phyloP scores from a whole-genome alignment of 2,888 invertebrate genomes.

The Rhyacophila evoluta region DNA sequence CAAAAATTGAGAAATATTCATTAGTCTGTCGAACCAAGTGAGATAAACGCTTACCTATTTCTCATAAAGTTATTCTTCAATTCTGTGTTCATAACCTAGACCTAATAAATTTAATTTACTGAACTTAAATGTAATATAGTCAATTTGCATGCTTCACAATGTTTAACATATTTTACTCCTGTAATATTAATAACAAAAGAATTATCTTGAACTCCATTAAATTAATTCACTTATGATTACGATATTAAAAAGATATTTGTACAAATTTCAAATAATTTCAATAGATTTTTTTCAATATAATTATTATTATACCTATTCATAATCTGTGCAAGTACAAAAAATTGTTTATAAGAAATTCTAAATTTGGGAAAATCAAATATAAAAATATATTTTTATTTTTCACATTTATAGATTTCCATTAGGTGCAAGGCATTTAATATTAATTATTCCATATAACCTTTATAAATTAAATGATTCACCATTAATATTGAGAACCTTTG shows the following conservation, averaged over 20 bases:
- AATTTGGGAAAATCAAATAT: constrained; percentile 49
- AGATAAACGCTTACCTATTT: too few species aligned
- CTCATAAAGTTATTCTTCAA: too few species aligned
- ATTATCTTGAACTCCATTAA: background rate
- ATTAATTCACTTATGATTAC: too few species aligned
- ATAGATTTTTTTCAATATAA: background rate
- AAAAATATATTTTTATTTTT: constrained; percentile 13
- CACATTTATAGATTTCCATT: too few species aligned
- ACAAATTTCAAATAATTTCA: background rate
- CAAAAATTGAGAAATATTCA: too few species aligned
- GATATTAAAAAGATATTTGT: background rate
- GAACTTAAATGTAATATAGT: background rate
- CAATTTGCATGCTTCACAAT: background rate
- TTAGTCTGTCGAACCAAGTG: too few species aligned
- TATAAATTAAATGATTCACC: too few species aligned
- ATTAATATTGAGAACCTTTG: too few species aligned
- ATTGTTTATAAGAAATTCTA: constrained; percentile 43
- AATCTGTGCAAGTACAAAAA: constrained; percentile 60
- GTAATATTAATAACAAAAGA: background rate
- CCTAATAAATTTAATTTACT: background rate
- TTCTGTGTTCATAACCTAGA: background rate
- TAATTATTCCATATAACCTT: too few species aligned
- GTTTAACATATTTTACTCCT: background rate
- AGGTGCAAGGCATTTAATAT: too few species aligned
- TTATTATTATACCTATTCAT: constrained; percentile 57